These are phyloP conservation scores for Cuculus canorus DNA, from an alignment of 2,797 vertebrate genomes.

Conservation along the genomic window DNA sequence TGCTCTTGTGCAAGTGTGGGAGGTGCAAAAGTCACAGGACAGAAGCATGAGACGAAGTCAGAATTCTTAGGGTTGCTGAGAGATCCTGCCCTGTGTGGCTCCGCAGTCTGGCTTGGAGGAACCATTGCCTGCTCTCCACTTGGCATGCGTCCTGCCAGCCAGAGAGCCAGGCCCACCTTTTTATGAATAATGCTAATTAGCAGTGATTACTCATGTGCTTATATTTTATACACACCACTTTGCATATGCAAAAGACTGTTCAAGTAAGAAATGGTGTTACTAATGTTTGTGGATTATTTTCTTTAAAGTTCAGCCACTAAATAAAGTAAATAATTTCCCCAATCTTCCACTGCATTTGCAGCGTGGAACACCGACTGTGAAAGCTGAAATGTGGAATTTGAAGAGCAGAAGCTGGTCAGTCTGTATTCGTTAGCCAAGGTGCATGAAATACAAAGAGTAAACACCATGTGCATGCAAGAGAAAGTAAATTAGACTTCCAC, in stretches of 20 bases:
- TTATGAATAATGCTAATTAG: slow-evolving; percentile 11
- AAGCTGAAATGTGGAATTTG: neutral
- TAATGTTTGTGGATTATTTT: neutral
- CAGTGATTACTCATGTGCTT: neutral
- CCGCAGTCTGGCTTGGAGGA: neutral
- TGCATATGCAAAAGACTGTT: neutral
- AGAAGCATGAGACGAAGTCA: neutral
- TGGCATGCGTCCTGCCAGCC: neutral
- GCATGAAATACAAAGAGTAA: neutral
- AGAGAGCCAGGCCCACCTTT: neutral
- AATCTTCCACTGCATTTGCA: neutral
- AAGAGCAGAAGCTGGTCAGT: slow-evolving; percentile 3
- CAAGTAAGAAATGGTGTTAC: neutral
- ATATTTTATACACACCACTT: neutral
- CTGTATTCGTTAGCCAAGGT: slow-evolving; percentile 18
- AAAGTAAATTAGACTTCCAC: neutral
- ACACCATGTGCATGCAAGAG: neutral
- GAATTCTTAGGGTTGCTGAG: neutral
- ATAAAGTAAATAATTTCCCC: neutral
- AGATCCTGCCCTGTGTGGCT: neutral
- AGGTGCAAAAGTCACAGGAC: neutral
- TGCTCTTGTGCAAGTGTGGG: neutral
- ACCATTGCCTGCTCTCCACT: neutral
- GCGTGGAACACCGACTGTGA: neutral
- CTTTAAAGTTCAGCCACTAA: neutral